phyloP scores from a whole-genome alignment of 2,113 vertebrate species.

The Cyanoderma ruficeps region DNA sequence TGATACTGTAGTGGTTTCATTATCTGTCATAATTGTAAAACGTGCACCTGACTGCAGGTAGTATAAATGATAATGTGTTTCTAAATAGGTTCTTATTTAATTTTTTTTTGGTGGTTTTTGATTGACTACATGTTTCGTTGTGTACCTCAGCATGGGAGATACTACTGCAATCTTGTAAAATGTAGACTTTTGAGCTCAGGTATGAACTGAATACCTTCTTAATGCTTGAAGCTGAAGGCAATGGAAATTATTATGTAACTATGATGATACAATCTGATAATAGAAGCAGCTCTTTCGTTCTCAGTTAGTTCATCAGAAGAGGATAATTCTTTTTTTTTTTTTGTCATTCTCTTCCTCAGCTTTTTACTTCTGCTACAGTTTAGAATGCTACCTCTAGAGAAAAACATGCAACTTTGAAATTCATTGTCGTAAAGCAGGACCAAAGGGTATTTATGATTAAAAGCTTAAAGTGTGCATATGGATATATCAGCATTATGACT shows the following conservation, averaged over 20 bases:
- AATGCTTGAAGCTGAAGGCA: not conserved
- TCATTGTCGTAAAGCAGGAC: not conserved
- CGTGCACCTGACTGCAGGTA: not conserved
- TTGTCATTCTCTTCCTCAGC: not conserved
- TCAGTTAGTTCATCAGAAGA: not conserved
- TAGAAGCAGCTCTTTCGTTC: not conserved
- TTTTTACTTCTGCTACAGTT: not conserved
- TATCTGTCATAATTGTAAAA: not conserved
- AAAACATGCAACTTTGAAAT: not conserved
- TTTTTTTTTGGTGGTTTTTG: not conserved
- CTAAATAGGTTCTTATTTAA: not conserved
- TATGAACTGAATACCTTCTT: not conserved
- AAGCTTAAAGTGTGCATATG: not conserved
- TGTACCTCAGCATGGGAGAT: not conserved
- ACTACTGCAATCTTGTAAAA: not conserved
- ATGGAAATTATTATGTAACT: not conserved
- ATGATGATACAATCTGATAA: not conserved
- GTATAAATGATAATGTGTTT: not conserved
- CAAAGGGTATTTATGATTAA: constrained; percentile 5
- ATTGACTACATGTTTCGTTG: not conserved
- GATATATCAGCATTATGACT: not conserved
- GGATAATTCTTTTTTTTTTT: not conserved
- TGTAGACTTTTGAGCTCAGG: not conserved
- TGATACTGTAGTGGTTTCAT: not conserved
- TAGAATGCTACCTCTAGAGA: not conserved